A percentile compares a stretch with the other conserved stretches of the same genome.
phyloP scores from a whole-genome alignment of 2,113 vertebrate species.

The Gila orcuttii region DNA sequence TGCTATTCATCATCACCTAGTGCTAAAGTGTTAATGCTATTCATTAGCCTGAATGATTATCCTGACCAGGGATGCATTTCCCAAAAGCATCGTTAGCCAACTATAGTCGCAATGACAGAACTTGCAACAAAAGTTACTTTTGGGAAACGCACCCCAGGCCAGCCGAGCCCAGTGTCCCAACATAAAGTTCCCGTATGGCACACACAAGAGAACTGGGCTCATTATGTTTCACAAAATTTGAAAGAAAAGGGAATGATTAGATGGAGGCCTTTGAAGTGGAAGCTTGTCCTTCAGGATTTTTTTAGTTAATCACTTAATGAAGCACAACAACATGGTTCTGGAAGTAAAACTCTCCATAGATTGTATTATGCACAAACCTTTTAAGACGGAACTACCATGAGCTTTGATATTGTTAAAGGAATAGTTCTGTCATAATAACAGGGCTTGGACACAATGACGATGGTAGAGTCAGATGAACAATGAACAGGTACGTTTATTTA shows the following conservation, averaged over 20 bases:
- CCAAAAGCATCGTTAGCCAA: too few species aligned
- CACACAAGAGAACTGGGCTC: neutral
- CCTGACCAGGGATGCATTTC: neutral
- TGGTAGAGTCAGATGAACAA: too few species aligned
- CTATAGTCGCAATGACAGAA: too few species aligned
- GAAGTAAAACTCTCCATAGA: neutral
- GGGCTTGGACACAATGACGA: too few species aligned
- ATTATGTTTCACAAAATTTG: neutral
- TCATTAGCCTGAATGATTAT: neutral
- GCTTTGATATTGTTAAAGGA: neutral
- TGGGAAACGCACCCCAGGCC: neutral
- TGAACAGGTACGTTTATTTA: too few species aligned
- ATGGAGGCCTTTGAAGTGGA: constrained; percentile 23
- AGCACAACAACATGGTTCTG: neutral
- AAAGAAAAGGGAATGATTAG: neutral
- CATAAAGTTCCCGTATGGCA: neutral
- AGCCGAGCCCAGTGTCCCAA: neutral
- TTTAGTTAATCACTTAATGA: neutral
- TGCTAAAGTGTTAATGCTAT: too few species aligned
- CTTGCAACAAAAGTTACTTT: too few species aligned
- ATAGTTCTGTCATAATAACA: neutral
- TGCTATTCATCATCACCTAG: neutral
- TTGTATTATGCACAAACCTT: neutral
- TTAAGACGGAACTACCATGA: neutral
- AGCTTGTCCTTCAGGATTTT: neutral